phyloP scores from a whole-genome alignment of 2,113 vertebrate genomes.

The Notothenia coriiceps region DNA sequence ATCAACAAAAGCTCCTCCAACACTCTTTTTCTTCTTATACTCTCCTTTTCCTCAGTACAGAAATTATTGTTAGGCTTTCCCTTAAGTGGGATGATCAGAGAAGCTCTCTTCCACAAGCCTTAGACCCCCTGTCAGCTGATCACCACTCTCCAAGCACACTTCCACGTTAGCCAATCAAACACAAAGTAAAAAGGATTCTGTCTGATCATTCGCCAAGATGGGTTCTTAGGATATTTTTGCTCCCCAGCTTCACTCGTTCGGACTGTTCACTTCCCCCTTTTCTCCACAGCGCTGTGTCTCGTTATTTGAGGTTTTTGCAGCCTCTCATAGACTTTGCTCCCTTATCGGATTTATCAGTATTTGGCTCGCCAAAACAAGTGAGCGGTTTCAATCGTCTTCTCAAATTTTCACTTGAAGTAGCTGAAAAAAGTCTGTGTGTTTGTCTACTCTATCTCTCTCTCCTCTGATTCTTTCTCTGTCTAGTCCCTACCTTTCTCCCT shows the following conservation, averaged over 20 bases:
- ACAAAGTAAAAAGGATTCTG: constrained; percentile 50
- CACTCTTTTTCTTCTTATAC: background rate
- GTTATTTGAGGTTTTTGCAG: constrained; percentile 64
- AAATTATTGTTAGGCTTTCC: constrained; percentile 45
- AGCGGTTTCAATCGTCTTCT: constrained; percentile 18
- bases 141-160: constrained; percentile 19
- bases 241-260: constrained; percentile 43
- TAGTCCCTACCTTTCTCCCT: constrained; percentile 53
- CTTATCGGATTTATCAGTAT: constrained; percentile 42
- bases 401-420: constrained; percentile 46
- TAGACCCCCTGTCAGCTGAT: constrained; percentile 26
- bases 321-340: constrained; percentile 51
- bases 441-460: constrained; percentile 27
- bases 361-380: constrained; percentile 41
- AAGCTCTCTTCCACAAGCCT: constrained; percentile 10
- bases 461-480: constrained; percentile 38
- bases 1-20: constrained; percentile 20
- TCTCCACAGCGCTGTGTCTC: constrained; percentile 24
- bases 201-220: constrained; percentile 56
- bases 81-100: constrained; percentile 58
- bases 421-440: constrained; percentile 31
- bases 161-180: constrained; percentile 73
- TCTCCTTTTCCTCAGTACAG: constrained; percentile 20
- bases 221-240: constrained; percentile 55
- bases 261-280: constrained; percentile 15